Conservation (phyloP, 2,888 invertebrate genomes). For the Andrena marginata region DNA sequence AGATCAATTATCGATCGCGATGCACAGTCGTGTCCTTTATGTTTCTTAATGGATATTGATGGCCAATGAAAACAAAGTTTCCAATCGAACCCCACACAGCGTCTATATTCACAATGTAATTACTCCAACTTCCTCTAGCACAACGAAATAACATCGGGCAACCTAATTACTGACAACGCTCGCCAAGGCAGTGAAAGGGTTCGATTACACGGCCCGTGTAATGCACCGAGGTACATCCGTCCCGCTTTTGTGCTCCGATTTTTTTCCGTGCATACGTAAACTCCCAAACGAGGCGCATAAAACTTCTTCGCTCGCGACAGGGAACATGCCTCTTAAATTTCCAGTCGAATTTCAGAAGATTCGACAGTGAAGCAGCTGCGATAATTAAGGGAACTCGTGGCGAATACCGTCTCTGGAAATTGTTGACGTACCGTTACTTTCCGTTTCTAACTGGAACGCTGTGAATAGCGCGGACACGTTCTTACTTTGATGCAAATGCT, state of each 20-base stretch:
- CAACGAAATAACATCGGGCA: slow-evolving; percentile 6
- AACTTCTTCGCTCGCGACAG: neutral
- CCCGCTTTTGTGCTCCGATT: neutral
- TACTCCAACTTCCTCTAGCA: slow-evolving; percentile 6
- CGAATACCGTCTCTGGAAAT: neutral
- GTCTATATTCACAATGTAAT: neutral
- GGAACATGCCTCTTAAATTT: neutral
- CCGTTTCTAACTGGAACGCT: neutral
- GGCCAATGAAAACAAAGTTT: slow-evolving; percentile 16
- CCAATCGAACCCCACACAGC: slow-evolving; percentile 10
- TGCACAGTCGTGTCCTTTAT: neutral
- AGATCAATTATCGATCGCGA: slow-evolving; percentile 1
- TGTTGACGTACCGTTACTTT: neutral
- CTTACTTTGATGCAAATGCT: neutral
- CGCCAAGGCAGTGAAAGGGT: neutral
- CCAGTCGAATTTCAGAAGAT: slow-evolving; percentile 1
- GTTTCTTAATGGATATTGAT: slow-evolving; percentile 5
- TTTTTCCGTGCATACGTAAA: neutral
- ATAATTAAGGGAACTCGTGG: neutral
- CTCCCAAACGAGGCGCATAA: neutral
- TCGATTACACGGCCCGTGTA: neutral
- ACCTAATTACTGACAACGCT: slow-evolving; percentile 5
- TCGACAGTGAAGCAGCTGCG: slow-evolving; percentile 1
- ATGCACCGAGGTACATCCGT: neutral
- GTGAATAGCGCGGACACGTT: neutral